Evolutionary conservation across 2,113 vertebrate species (phyloP).

Genomic region (Ammodramus savannarum): DNA sequence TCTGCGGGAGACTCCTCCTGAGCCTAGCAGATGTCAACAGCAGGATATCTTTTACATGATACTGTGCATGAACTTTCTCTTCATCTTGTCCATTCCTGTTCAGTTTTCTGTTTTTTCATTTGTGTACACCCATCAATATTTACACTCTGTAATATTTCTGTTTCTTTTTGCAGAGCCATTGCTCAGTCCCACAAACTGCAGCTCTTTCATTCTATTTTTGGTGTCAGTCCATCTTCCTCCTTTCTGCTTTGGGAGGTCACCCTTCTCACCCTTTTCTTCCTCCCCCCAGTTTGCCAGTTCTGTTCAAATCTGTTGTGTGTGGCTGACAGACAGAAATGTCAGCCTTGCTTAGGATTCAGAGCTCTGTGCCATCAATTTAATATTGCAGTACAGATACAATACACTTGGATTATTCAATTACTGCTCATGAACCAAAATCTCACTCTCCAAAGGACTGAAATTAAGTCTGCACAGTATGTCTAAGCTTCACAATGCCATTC

Average conservation of each 20-base stretch:
- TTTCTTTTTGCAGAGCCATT: neutral
- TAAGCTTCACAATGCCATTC: neutral
- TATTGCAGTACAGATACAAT: neutral
- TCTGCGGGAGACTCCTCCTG: neutral
- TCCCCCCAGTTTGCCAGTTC: neutral
- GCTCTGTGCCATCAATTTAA: neutral
- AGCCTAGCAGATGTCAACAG: conserved; percentile 15
- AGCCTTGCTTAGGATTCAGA: neutral
- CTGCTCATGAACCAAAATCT: neutral
- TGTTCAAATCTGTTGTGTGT: neutral
- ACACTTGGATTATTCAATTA: neutral
- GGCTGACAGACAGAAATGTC: neutral
- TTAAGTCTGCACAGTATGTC: neutral
- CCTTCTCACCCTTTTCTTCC: neutral
- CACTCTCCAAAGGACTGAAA: neutral
- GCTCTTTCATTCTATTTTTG: neutral
- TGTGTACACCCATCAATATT: neutral
- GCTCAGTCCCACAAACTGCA: neutral
- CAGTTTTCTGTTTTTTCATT: neutral
- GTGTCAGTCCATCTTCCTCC: neutral
- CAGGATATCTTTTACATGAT: neutral
- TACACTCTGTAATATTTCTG: neutral
- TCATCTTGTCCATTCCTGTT: neutral
- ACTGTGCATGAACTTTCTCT: neutral
- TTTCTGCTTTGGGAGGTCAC: neutral